Evolutionary conservation across 2,888 invertebrate genomes (phyloP), one percentile per base, ranked within the genome.

Genomic region (Hemaris fuciformis): DNA sequence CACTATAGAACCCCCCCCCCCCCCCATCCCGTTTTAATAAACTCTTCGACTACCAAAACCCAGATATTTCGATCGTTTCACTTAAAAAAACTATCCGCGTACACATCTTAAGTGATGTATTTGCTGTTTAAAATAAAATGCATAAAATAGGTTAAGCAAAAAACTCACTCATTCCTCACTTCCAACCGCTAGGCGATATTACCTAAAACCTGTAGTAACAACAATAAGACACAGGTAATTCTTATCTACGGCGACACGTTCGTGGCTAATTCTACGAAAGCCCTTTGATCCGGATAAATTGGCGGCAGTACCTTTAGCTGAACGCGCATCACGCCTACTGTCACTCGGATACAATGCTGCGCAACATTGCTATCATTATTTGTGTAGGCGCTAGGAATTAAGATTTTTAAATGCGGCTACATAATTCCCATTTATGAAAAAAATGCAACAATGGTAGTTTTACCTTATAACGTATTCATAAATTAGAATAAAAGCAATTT

Each of bases 181-280:
- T 4, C 31, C 45, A 34, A n/a, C 53, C 53, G 27, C 61, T 62
- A 62, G n/a, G 7, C 18, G 63, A 23, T 18, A 22, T 1, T 56
- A 10, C 18, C 15, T 10, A 41, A 56, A 38, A 23, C 34, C 57
- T 3, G n/a, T 60, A 34, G 62, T 74, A 61, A 5, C 7, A 6
- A 23, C 38, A 57, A 6, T 53, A 38, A 61, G 25, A 61, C 38
- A 45, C 61, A 72, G 73, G 74, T 80, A 77, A 78, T 78, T 74
- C 77, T 77, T 79, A 78, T 74, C 68, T 68, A 76, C 64, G 75
- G 68, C 69, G 71, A 73, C 76, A 75, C 81, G 74, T 69, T 64
- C 69, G 63, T 63, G 57, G 67, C 71, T 78, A 75, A 79, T 77
- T 74, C 74, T 67, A 65, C 60, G 61, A 61, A 59, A 71, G 64